Evolutionary conservation across 1,140 invertebrate genomes (phyloP).

Genomic region (Pseudomyrmex sp.): DNA sequence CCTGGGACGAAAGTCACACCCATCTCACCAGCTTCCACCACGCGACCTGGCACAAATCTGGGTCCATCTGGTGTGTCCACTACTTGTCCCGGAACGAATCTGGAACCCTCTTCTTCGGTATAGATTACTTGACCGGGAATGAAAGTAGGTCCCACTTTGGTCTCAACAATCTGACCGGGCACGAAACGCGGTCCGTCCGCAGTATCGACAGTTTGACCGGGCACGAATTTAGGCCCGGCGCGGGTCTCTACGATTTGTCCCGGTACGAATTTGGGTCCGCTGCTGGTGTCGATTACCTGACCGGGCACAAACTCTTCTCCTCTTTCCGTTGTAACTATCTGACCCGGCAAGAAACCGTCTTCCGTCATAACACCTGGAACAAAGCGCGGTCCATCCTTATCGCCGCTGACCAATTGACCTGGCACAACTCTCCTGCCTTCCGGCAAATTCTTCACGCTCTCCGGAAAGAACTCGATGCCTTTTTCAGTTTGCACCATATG

Average conservation of each 20-base stretch:
- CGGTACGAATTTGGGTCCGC: constrained; percentile 89
- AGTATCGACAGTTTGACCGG: constrained; percentile 89
- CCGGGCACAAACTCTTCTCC: constrained; percentile 89
- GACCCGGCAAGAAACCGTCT: constrained; percentile 89
- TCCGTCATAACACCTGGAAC: constrained; percentile 90
- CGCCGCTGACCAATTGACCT: constrained; percentile 88
- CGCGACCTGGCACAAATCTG: constrained; percentile 90
- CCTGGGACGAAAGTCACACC: constrained; percentile 90
- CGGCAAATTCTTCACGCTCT: constrained; percentile 82
- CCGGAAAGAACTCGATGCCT: constrained; percentile 90
- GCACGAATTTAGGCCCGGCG: constrained; percentile 89
- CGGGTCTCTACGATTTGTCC: constrained; percentile 90
- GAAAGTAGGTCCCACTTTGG: constrained; percentile 90
- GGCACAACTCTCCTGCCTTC: constrained; percentile 88
- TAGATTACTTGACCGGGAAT: constrained; percentile 91
- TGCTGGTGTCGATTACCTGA: constrained; percentile 86
- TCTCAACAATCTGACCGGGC: constrained; percentile 90
- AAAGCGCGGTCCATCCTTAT: constrained; percentile 88
- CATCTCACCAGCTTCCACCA: constrained; percentile 88
- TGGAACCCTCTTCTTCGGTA: constrained; percentile 89
- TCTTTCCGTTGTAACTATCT: constrained; percentile 89
- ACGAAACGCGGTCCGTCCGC: constrained; percentile 89
- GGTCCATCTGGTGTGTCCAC: constrained; percentile 90
- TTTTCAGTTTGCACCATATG: constrained; percentile 89
- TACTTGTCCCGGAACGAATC: constrained; percentile 91